Evolutionary conservation across 1,140 invertebrate genomes (phyloP).

Genomic region (Metopolophium dirhodum): DNA sequence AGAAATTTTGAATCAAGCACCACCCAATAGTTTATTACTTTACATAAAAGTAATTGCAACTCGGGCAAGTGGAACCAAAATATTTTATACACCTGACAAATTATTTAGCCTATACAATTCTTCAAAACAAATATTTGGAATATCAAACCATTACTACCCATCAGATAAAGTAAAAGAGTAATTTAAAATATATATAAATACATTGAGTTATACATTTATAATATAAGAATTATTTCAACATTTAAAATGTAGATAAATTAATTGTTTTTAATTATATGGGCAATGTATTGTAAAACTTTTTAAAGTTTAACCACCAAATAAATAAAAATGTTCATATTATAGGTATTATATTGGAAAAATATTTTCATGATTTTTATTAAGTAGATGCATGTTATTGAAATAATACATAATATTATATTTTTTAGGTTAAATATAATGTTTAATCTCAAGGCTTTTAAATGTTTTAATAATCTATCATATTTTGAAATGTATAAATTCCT

Average conservation of each 20-base stretch:
- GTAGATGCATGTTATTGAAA: neutral
- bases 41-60: neutral
- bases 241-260: too few relatives aligned
- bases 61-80: neutral
- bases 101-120: neutral
- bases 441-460: too few relatives aligned
- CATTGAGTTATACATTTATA: too few relatives aligned
- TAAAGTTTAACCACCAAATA: neutral
- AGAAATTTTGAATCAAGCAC: neutral
- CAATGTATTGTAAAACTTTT: neutral
- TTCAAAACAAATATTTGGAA: neutral
- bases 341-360: too few relatives aligned
- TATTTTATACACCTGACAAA: neutral
- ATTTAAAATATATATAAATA: too few relatives aligned
- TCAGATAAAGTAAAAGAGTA: neutral
- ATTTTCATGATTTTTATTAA: neutral
- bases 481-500: too few relatives aligned
- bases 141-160: neutral
- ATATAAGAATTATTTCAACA: too few relatives aligned
- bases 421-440: too few relatives aligned
- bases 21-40: neutral
- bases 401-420: neutral
- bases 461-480: too few relatives aligned
- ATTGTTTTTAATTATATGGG: too few relatives aligned
- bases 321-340: too few relatives aligned